Conservation (phyloP, 2,113 vertebrate genomes). For the Psephotus haematonotus region DNA sequence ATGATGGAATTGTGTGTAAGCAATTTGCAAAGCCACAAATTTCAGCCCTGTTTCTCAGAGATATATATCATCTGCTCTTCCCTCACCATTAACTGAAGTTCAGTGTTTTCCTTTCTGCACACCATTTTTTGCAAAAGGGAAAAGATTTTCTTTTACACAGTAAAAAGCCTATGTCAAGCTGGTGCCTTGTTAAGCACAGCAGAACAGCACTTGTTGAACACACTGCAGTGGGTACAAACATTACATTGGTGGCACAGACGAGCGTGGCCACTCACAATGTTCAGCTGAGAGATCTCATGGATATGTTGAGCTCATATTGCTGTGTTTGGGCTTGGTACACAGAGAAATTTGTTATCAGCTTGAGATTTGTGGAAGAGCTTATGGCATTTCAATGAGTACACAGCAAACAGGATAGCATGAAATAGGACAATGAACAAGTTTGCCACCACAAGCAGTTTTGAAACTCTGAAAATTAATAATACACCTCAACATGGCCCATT, state of each 20-base stretch:
- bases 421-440: rapidly evolving
- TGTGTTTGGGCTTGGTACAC: rapidly evolving
- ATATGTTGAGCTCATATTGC: rapidly evolving
- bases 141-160: background rate
- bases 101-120: background rate
- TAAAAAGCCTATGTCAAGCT: background rate
- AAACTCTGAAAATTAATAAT: background rate
- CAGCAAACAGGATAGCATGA: background rate
- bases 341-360: rapidly evolving
- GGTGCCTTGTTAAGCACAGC: background rate
- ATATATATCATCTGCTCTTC: background rate
- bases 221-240: background rate
- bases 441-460: rapidly evolving
- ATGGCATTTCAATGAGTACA: background rate
- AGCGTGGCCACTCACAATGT: rapidly evolving
- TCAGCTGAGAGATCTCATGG: background rate
- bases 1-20: background rate
- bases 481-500: background rate
- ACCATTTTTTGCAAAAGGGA: background rate
- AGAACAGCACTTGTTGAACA: background rate
- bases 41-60: background rate
- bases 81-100: background rate
- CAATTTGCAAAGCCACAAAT: background rate
- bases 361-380: background rate
- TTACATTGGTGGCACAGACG: rapidly evolving